Percentiles rank a stretch among this genome's conserved stretches.
Conservation (phyloP, 2,113 vertebrate species). For the Misgurnus anguillicaudatus region DNA sequence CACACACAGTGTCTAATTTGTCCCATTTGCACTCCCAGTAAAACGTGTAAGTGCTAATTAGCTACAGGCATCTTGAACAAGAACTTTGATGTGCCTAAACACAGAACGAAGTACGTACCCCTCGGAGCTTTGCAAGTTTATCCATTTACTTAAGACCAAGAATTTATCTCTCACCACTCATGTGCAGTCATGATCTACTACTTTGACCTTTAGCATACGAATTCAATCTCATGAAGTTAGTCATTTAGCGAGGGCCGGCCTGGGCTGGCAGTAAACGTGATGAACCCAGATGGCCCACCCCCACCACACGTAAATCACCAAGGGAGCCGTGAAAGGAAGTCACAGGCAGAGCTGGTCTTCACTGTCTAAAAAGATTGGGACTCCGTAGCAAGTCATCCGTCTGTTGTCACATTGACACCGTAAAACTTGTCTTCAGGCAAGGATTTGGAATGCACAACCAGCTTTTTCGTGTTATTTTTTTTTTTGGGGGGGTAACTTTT, state of each 20-base stretch:
- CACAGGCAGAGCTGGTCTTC: constrained; percentile 2
- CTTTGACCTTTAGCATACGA: constrained; percentile 53
- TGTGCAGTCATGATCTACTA: constrained; percentile 47
- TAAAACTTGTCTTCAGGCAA: constrained; percentile 39
- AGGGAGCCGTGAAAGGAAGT: constrained; percentile 10
- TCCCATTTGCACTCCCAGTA: constrained; percentile 2
- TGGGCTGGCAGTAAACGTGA: constrained; percentile 32
- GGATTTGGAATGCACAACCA: constrained; percentile 24
- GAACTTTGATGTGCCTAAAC: constrained; percentile 23
- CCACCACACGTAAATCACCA: constrained; percentile 31
- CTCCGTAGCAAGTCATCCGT: constrained; percentile 35
- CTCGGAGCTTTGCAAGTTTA: constrained; percentile 3
- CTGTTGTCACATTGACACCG: constrained; percentile 45
- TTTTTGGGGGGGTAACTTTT: not conserved
- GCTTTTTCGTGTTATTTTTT: not conserved
- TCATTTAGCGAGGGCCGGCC: constrained; percentile 25
- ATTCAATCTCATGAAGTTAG: constrained; percentile 45
- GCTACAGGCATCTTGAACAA: constrained; percentile 26
- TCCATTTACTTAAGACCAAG: constrained; percentile 13
- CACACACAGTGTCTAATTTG: constrained; percentile 42
- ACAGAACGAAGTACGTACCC: not conserved
- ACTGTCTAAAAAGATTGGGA: constrained; percentile 31
- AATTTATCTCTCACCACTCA: constrained; percentile 7
- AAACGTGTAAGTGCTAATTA: constrained; percentile 31
- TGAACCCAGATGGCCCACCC: constrained; percentile 34